Conservation (phyloP, 2,797 vertebrate genomes). For the Dipus sagitta region DNA sequence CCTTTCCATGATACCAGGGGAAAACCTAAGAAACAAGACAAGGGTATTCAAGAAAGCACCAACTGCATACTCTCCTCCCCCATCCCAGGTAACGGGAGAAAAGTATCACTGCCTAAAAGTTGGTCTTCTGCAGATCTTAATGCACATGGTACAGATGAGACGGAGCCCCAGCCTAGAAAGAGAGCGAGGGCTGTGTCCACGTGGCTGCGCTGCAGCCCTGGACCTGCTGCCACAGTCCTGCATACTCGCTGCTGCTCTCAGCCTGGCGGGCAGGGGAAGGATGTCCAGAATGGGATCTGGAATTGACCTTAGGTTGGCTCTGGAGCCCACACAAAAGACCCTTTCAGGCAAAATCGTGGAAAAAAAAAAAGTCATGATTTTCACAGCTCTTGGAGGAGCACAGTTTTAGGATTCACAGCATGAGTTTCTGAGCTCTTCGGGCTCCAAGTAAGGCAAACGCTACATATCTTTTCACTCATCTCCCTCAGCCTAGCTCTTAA, state of each 20-base stretch:
- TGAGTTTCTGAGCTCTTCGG: slow-evolving; percentile 77
- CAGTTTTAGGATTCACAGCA: slow-evolving; percentile 78
- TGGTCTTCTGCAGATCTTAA: slow-evolving; percentile 46
- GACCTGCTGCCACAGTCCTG: neutral
- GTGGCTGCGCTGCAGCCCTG: neutral
- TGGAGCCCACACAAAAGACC: slow-evolving; percentile 47
- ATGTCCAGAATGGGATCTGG: neutral
- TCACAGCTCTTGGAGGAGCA: slow-evolving; percentile 76
- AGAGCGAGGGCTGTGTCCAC: fast-evolving
- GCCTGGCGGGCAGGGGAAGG: neutral
- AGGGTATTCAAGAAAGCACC: slow-evolving; percentile 74
- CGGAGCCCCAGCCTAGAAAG: neutral
- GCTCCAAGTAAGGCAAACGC: slow-evolving; percentile 76
- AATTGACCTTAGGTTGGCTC: slow-evolving; percentile 54
- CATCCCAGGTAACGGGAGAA: neutral
- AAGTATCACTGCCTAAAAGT: slow-evolving; percentile 52
- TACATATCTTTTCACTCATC: slow-evolving; percentile 66
- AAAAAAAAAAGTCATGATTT: slow-evolving; percentile 68
- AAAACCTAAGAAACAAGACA: slow-evolving; percentile 50
- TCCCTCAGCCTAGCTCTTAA: slow-evolving; percentile 66
- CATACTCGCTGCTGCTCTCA: neutral
- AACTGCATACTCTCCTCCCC: slow-evolving; percentile 54
- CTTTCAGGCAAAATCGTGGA: slow-evolving; percentile 73
- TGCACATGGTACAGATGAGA: neutral
- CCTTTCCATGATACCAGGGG: slow-evolving; percentile 72